Conservation (phyloP, 2,113 vertebrate genomes). For the Nyctereutes procyonoides region DNA sequence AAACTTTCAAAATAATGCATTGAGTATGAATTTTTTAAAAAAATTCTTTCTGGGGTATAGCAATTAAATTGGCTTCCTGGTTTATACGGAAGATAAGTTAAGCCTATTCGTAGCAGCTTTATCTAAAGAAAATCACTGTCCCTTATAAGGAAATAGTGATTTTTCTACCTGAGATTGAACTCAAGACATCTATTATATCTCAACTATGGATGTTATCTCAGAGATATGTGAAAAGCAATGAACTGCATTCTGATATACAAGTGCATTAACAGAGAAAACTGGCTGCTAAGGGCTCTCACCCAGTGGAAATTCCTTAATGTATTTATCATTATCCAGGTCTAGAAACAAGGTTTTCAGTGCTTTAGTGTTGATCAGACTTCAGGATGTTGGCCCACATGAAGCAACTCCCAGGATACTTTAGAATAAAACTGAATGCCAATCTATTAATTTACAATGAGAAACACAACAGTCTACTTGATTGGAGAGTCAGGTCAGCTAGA, state of each 20-base stretch:
- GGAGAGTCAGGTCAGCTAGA: constrained; percentile 16
- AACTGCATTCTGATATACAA: background rate
- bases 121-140: constrained; percentile 43
- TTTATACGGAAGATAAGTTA: constrained; percentile 7
- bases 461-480: constrained; percentile 41
- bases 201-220: constrained; percentile 19
- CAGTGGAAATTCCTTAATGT: constrained; percentile 43
- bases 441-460: constrained; percentile 60
- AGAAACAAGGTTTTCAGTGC: constrained; percentile 35
- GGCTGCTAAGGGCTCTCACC: constrained; percentile 38
- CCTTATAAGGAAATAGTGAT: background rate
- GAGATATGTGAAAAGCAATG: background rate
- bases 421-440: constrained; percentile 40
- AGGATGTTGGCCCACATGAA: background rate
- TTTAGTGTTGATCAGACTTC: constrained; percentile 51
- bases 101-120: constrained; percentile 1
- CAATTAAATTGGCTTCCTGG: background rate
- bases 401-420: constrained; percentile 43
- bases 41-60: constrained; percentile 11
- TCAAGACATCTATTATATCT: background rate
- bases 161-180: constrained; percentile 20
- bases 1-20: background rate
- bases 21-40: background rate
- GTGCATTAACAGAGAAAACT: constrained; percentile 18
- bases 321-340: constrained; percentile 43